phyloP scores from a whole-genome alignment of 2,797 vertebrate genomes.

The Xerus rutilus region DNA sequence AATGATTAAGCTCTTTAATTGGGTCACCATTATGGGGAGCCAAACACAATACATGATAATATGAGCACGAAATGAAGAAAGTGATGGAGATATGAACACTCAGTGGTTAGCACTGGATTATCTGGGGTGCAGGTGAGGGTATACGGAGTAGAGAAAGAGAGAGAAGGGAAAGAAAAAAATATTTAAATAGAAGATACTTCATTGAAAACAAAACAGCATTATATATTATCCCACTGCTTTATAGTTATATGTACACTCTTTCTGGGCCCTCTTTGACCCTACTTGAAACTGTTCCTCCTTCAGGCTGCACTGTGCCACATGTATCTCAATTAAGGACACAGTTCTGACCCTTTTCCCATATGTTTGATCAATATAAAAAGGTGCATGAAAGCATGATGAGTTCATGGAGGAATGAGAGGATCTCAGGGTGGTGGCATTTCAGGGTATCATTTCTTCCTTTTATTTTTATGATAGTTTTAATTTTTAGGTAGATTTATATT shows the following conservation, averaged over 20 bases:
- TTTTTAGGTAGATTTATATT: conserved; percentile 1
- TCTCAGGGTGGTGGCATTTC: not conserved
- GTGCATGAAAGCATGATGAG: not conserved
- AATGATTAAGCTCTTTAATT: not conserved
- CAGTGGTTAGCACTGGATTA: not conserved
- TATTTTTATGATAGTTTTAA: not conserved
- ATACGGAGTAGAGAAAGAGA: not conserved
- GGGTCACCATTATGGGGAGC: not conserved
- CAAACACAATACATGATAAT: not conserved
- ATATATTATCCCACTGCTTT: not conserved
- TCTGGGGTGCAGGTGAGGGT: not conserved
- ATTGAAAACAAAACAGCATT: not conserved
- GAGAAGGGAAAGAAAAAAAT: not conserved
- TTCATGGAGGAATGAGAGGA: not conserved
- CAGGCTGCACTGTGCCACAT: not conserved
- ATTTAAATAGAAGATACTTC: not conserved
- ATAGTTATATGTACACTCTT: not conserved
- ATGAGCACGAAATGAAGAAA: not conserved
- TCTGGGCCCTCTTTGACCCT: not conserved
- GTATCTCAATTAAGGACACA: not conserved
- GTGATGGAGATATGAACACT: too few relatives aligned
- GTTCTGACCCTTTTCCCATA: not conserved
- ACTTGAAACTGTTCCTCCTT: not conserved
- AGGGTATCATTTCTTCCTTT: not conserved
- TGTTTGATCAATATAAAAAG: not conserved